Conservation (phyloP, 2,888 invertebrate genomes). For the Hyles lineata region DNA sequence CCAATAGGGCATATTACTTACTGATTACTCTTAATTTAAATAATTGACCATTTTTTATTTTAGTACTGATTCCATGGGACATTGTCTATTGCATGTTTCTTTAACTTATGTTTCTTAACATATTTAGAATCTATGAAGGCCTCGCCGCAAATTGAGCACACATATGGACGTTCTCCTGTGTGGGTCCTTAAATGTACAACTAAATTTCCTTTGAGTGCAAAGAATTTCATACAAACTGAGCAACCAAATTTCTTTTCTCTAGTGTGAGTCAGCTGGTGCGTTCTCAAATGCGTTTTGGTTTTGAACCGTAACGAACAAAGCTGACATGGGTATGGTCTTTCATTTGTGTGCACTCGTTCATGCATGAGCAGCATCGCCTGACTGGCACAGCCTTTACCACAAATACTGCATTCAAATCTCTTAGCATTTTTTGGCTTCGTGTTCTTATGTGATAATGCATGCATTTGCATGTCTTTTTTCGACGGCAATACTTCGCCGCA, state of each 20-base stretch:
- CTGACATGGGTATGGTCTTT: slow-evolving; percentile 76
- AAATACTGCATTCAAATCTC: slow-evolving; percentile 74
- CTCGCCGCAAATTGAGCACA: slow-evolving; percentile 75
- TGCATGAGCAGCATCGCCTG: slow-evolving; percentile 82
- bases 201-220: slow-evolving; percentile 80
- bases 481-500: slow-evolving; percentile 70
- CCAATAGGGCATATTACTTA: background rate
- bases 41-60: background rate
- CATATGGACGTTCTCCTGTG: slow-evolving; percentile 80
- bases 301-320: slow-evolving; percentile 77
- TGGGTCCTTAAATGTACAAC: slow-evolving; percentile 81
- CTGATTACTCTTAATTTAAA: slow-evolving; percentile 9
- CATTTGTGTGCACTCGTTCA: slow-evolving; percentile 80
- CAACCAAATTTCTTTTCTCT: slow-evolving; percentile 82
- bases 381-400: slow-evolving; percentile 76
- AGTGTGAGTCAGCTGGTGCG: slow-evolving; percentile 81
- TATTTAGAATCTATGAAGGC: slow-evolving; percentile 83
- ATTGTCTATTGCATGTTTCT: slow-evolving; percentile 76
- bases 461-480: slow-evolving; percentile 67
- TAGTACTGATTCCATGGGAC: slow-evolving; percentile 75
- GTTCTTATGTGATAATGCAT: slow-evolving; percentile 63
- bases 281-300: slow-evolving; percentile 79
- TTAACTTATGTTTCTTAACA: slow-evolving; percentile 79
- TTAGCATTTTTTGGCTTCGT: slow-evolving; percentile 60
- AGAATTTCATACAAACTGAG: slow-evolving; percentile 82